phyloP scores from a whole-genome alignment of 2,797 vertebrate species.

The Falco naumanni region DNA sequence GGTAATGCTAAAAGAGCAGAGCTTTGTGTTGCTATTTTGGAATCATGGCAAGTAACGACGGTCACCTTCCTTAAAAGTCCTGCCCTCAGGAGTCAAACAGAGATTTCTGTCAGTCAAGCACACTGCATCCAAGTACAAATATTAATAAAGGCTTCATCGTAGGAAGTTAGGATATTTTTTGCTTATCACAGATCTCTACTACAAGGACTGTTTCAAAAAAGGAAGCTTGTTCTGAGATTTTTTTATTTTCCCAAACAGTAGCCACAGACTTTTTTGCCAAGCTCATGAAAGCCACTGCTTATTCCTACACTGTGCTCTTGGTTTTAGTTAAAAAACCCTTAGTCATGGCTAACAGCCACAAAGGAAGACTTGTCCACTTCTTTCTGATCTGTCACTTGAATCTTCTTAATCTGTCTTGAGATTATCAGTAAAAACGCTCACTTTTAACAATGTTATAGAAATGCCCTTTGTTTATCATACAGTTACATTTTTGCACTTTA shows the following conservation, averaged over 20 bases:
- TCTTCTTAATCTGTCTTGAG: background rate
- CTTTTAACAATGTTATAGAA: background rate
- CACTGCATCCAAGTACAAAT: background rate
- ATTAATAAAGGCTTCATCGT: slow-evolving; percentile 10
- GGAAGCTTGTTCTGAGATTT: background rate
- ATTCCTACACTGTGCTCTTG: background rate
- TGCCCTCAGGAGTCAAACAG: background rate
- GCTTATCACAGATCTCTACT: background rate
- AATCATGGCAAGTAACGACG: background rate
- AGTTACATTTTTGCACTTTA: background rate
- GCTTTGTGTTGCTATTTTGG: background rate
- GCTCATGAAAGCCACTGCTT: background rate
- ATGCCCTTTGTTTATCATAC: background rate
- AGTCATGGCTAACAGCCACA: background rate
- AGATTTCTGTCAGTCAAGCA: background rate
- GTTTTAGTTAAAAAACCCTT: slow-evolving; percentile 20
- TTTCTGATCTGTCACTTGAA: background rate
- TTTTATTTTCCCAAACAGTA: background rate
- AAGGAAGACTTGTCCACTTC: background rate
- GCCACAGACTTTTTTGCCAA: background rate
- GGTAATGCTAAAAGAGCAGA: background rate
- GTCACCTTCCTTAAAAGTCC: background rate
- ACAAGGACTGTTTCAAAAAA: background rate
- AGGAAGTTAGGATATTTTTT: background rate
- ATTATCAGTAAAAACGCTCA: background rate